Evolutionary conservation across 2,797 vertebrate species (phyloP).

Genomic region (Melanitta fusca): DNA sequence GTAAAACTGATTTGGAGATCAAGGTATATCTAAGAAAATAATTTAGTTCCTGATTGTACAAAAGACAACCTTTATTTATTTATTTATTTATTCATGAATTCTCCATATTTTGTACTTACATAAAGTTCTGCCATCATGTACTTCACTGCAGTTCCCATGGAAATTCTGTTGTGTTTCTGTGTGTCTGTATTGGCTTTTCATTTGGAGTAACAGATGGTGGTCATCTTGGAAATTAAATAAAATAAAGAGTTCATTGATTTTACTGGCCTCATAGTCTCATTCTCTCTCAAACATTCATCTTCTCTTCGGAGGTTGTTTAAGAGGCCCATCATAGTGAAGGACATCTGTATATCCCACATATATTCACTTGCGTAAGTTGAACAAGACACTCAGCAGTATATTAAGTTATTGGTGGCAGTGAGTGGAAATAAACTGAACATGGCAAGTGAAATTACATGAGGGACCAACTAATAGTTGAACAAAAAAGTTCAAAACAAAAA

Average conservation of each 20-base stretch:
- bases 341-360: neutral
- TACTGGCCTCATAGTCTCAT: conserved; percentile 18
- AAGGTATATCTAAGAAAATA: neutral
- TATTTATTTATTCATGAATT: neutral
- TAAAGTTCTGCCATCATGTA: neutral
- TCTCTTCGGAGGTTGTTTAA: neutral
- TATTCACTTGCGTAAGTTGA: neutral
- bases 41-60: neutral
- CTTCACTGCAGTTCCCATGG: conserved; percentile 28
- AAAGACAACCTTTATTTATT: neutral
- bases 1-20: neutral
- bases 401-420: neutral
- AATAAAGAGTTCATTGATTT: conserved; percentile 63
- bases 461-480: neutral
- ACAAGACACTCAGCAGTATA: neutral
- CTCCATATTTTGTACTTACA: neutral
- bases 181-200: conserved; percentile 47
- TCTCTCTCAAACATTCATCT: neutral
- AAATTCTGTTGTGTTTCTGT: conserved; percentile 24
- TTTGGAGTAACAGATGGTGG: conserved; percentile 42
- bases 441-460: neutral
- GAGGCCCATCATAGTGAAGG: neutral
- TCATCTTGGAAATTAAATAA: conserved; percentile 60
- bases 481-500: neutral
- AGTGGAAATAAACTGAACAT: neutral